Base-by-base conservation (phyloP, 2,888 invertebrate genomes). In the Hylaea fasciaria region DNA sequence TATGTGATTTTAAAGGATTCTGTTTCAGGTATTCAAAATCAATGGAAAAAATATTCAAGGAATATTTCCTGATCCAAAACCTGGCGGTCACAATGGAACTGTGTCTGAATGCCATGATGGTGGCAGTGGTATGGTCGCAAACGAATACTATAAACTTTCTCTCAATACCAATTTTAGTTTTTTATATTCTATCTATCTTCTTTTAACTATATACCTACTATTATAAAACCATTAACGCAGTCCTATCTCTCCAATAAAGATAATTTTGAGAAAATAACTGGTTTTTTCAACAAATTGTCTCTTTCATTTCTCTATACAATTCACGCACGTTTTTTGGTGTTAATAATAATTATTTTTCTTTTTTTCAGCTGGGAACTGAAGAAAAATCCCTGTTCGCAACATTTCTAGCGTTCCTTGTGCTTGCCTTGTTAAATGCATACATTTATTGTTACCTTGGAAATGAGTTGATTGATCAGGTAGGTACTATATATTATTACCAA, bases 1-100 rank as follows among this genome's bases (percentile, higher is more conserved):
- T n/a, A n/a, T n/a, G n/a, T n/a, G n/a, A n/a, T 22, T 22, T 22
- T 22, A 22, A 22, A 22, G 22, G 5, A 3, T 16, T 49, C 32
- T 49, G 51, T 82, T 79, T 2, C 76, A 91, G 91, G 53, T 90
- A 87, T 68, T 74, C 84, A 7, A 78, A 78, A 46, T 69, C 72
- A 1, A 74, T 88, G 66, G 77, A 80, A 37, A 65, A 56, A n/a
- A 75, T 81, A 39, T 89, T 88, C 60, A 80, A 83, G 53, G 85
- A 86, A 62, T 90, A 86, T 70, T 90, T 91, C 60, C 66, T 91
- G 13, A 69, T 90, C 3, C 91, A 91, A 69, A 89, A 89, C 59
- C 63, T 89, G 48, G 87, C 86, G 2, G 75, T 91, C 0, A 87
- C 87, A 1, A 66, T 85, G 22, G 90, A 90, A 59, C 57, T 90